These are phyloP conservation scores for Rhabdomys dilectus DNA, from an alignment of 2,113 vertebrate species.

Conservation along the genomic window DNA sequence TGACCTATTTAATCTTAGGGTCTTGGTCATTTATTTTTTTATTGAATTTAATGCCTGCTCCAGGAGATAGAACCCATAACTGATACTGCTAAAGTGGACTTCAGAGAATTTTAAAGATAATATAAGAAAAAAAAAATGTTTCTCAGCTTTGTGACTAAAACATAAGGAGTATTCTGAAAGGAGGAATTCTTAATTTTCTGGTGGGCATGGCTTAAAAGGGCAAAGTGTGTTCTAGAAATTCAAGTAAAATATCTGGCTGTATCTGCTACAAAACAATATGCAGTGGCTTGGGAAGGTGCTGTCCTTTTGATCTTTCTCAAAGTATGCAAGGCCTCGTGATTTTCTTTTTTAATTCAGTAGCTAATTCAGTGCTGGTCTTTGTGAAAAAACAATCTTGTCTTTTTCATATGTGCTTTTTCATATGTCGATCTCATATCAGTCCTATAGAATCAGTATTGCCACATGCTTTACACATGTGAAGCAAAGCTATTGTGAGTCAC, in stretches of 20 bases:
- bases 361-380: neutral
- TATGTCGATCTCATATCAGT: neutral
- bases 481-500: neutral
- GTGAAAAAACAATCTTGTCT: neutral
- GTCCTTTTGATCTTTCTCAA: neutral
- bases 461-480: neutral
- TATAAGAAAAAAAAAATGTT: neutral
- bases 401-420: slow-evolving; percentile 12
- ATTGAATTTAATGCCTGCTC: neutral
- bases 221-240: slow-evolving; percentile 28
- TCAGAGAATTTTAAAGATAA: neutral
- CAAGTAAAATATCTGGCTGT: neutral
- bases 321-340: neutral
- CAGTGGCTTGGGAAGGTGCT: neutral
- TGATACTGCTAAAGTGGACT: neutral
- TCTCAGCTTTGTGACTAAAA: slow-evolving; percentile 9
- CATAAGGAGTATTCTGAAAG: neutral
- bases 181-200: neutral
- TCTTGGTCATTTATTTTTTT: neutral
- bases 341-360: neutral
- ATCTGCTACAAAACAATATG: neutral
- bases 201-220: neutral
- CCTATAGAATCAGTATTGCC: neutral
- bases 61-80: neutral
- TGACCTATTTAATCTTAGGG: neutral